Evolutionary conservation across 2,797 vertebrate species (phyloP), one percentile per base, ranked within the genome.

Genomic region (Cygnus olor): DNA sequence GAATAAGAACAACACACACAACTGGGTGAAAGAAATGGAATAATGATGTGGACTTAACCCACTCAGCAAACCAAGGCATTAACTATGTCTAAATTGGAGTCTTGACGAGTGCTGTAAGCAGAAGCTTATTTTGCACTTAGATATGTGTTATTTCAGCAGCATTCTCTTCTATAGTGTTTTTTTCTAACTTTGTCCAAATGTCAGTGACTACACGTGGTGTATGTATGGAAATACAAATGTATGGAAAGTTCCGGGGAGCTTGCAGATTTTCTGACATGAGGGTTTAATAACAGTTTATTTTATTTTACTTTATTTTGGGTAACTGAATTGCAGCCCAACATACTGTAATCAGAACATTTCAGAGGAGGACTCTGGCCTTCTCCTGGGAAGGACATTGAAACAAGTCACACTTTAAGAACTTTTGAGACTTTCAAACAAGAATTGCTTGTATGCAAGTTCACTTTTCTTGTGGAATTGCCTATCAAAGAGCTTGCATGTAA

Each of bases 111-210:
- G 73, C 30, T 90, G 78, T 84, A 65, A 0, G 0, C n/a, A 68
- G 68, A 79, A 89, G 16, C 27, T 83, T 71, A 53, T 90, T 87
- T 95, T 91, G 40, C 25, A 38, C n/a, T 68, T 70, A 11, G 73
- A 47, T 68, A 63, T 8, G 32, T 69, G 25, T 69, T 83, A 64
- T 88, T 93, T 91, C 28, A 84, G 32, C 63, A 86, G 21, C 57
- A 49, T 81, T 74, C 28, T 63, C 49, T 78, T 66, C 40, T 71
- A 8, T 13, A 28, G 8, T 66, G 74, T 88, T 73, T 49, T 76
- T 74, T 71, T 53, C 19, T 76, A 28, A 60, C 54, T 81, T 89
- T 79, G 16, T 22, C 54, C 53, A 69, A 79, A 72, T 54, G 63
- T 84, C 44, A 61, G 34, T 89, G 71, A 76, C 63, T 72, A 28